Percentiles rank a stretch among this genome's conserved stretches.
Conservation (phyloP, 2,888 invertebrate species). For the Volucella zonaria region DNA sequence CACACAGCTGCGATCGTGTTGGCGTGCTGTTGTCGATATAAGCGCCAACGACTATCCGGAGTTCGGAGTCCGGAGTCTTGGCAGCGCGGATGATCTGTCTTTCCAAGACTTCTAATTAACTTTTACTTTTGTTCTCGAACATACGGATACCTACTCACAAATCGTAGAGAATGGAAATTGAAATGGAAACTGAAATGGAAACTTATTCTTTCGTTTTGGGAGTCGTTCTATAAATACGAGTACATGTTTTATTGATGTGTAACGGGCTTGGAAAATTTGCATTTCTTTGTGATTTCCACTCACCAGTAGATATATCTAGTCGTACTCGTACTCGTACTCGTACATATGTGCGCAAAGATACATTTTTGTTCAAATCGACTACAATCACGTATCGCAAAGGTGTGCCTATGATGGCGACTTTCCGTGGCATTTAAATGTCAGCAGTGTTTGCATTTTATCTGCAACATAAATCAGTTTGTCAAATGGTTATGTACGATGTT, state of each 20-base stretch:
- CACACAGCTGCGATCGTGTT: constrained; percentile 35
- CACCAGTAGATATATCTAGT: no score
- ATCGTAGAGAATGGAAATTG: no score
- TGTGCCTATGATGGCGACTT: constrained; percentile 49
- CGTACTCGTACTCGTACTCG: no score
- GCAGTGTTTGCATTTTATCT: constrained; percentile 38
- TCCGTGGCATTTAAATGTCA: constrained; percentile 71
- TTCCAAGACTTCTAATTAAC: constrained; percentile 57
- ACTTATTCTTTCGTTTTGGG: constrained; percentile 30
- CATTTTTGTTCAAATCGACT: not conserved
- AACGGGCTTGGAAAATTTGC: constrained; percentile 28
- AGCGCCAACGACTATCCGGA: constrained; percentile 3
- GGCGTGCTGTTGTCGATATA: not conserved
- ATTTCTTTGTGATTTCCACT: not conserved
- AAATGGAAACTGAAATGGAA: constrained; percentile 35
- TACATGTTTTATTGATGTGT: constrained; percentile 27
- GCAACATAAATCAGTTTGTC: constrained; percentile 45
- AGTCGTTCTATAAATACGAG: constrained; percentile 5
- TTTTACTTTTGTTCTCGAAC: constrained; percentile 57
- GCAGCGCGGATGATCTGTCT: constrained; percentile 29
- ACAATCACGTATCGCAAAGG: constrained; percentile 18
- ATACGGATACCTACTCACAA: not conserved
- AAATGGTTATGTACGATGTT: not conserved
- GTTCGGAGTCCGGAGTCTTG: not conserved
- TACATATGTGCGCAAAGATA: constrained; percentile 1